A percentile compares a stretch with the other conserved stretches of the same genome.
phyloP scores from a whole-genome alignment of 2,113 vertebrate species.

The Thamnophis sirtalis region DNA sequence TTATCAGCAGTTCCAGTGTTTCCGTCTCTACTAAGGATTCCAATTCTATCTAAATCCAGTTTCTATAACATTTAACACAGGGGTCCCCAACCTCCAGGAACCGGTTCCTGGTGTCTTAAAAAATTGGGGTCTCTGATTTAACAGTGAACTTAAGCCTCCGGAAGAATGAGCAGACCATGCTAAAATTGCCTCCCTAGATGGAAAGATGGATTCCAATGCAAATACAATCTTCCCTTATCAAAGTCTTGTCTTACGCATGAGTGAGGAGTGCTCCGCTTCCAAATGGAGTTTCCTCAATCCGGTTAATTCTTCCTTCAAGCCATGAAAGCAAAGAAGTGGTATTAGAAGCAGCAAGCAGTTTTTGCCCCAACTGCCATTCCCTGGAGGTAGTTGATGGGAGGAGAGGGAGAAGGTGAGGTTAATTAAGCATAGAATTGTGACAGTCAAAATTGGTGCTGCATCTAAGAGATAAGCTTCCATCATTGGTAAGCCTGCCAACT shows the following conservation, averaged over 20 bases:
- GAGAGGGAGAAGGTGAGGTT: not conserved
- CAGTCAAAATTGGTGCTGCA: not conserved
- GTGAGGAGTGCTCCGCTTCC: not conserved
- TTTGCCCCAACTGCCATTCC: not conserved
- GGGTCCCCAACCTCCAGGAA: not conserved
- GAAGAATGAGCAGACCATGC: not conserved
- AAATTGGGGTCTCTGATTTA: not conserved
- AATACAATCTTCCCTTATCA: not conserved
- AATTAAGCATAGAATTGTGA: not conserved
- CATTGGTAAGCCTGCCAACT: not conserved
- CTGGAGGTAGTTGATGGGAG: not conserved
- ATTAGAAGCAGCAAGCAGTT: not conserved
- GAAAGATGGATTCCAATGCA: not conserved
- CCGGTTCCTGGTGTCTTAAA: not conserved
- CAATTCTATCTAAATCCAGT: too few relatives aligned
- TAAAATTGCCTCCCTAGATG: not conserved
- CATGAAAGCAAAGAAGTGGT: not conserved
- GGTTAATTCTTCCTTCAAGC: not conserved
- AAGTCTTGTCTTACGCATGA: not conserved
- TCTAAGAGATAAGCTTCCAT: not conserved
- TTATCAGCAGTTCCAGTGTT: not conserved
- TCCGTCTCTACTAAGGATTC: not conserved
- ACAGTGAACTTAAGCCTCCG: not conserved
- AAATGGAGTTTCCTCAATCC: not conserved
- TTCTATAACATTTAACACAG: not conserved